Conservation (phyloP, 2,888 invertebrate genomes). For the Ptilodon capucinus region DNA sequence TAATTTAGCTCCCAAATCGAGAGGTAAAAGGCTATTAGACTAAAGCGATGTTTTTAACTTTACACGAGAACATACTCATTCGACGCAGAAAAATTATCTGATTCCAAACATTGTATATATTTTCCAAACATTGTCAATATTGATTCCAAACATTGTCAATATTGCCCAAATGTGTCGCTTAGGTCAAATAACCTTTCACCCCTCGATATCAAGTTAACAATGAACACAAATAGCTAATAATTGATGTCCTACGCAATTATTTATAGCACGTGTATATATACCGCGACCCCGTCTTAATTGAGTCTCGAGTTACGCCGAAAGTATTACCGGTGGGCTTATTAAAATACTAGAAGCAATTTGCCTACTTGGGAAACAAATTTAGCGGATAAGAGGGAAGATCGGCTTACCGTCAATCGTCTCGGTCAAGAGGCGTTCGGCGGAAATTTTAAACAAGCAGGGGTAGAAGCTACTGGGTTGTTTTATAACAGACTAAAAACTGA, state of each 20-base stretch:
- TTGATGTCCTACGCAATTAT: background rate
- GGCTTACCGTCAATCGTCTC: constrained; percentile 14
- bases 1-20: too few relatives aligned
- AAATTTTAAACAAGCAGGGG: constrained; percentile 19
- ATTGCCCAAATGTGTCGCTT: too few relatives aligned
- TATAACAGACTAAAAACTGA: background rate
- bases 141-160: too few relatives aligned
- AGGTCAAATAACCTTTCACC: too few relatives aligned
- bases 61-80: too few relatives aligned
- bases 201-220: background rate
- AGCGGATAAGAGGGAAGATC: background rate
- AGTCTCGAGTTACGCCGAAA: constrained; percentile 9
- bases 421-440: constrained; percentile 19
- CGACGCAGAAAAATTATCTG: too few relatives aligned
- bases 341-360: constrained; percentile 29
- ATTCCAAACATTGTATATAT: too few relatives aligned
- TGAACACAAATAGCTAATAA: background rate
- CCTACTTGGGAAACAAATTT: constrained; percentile 12
- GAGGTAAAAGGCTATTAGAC: too few relatives aligned
- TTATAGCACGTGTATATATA: too few relatives aligned
- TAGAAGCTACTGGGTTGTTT: background rate
- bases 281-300: background rate
- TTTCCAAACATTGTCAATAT: too few relatives aligned
- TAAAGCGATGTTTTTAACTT: too few relatives aligned
- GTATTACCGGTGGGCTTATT: constrained; percentile 20